Evolutionary conservation across 2,888 invertebrate genomes (phyloP), one percentile per base, ranked within the genome.

Genomic region (Drosophila maculinotata): DNA sequence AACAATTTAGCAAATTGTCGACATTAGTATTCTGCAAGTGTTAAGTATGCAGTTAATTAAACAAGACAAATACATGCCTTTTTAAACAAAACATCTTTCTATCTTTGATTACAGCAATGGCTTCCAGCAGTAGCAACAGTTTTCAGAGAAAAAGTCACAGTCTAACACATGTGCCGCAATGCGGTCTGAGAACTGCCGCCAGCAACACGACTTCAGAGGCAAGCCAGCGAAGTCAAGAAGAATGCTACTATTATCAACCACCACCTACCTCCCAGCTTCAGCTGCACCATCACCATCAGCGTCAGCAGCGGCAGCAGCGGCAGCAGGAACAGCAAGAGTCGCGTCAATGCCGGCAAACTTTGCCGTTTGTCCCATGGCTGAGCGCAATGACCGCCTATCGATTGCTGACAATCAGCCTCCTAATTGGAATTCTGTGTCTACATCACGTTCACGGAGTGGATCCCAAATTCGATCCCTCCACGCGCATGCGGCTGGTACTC

Each of bases 391-490:
- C 90, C 74, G 87, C 89, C 74, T 88, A 88, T 85, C 89, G 89
- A 82, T 79, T 91, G 85, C 89, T 90, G 77, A 88, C 90, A 89
- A 89, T 91, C 87, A 87, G 89, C 79, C 78, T 90, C 74, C 74
- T 90, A 82, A 85, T 90, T 84, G 88, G 89, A 69, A 81, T 91
- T 78, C 84, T 91, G 41, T 88, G 89, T 77, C 91, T 90, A 69
- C 82, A 83, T 69, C 71, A 79, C 69, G 87, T 87, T 60, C 71
- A 84, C 64, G 86, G 92, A 79, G 94, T 95, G 88, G 95, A 95
- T 90, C 97, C 97, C 56, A 94, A 95, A 89, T 96, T 97, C 93
- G 97, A 97, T 92, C 94, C 95, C 65, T 94, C 95, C 85, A 96
- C 96, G 76, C 94, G 95, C 87, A 96, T 97, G 95, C 93, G 95